phyloP scores from a whole-genome alignment of 2,888 invertebrate genomes.

The Therioaphis trifolii region DNA sequence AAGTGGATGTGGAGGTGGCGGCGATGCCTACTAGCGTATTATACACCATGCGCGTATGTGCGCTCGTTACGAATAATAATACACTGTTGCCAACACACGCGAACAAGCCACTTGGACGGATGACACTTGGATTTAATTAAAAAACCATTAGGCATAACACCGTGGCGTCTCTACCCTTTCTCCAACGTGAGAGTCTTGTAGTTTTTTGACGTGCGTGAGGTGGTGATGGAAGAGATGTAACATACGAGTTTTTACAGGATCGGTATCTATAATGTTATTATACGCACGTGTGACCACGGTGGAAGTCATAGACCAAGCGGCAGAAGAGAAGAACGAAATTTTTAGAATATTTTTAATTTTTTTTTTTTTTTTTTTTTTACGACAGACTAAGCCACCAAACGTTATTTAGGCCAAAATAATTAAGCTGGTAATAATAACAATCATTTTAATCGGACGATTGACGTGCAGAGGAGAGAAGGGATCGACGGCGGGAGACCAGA shows the following conservation, averaged over 20 bases:
- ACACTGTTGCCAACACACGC: constrained; percentile 57
- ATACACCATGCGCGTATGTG: constrained; percentile 3
- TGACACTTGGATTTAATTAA: constrained; percentile 45
- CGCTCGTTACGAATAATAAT: constrained; percentile 33
- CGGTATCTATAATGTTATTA: neutral
- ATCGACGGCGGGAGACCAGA: neutral
- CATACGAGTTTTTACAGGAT: too few species aligned
- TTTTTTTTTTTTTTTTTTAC: neutral
- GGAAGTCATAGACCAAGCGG: too few species aligned
- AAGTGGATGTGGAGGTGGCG: neutral
- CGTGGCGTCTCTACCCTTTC: too few species aligned
- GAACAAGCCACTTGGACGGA: neutral
- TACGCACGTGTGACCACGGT: neutral
- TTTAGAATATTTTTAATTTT: too few species aligned
- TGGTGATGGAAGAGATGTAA: too few species aligned
- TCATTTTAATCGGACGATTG: constrained; percentile 35
- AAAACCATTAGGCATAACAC: constrained; percentile 30
- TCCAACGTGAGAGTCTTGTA: too few species aligned
- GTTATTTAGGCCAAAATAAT: constrained; percentile 54
- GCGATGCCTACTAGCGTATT: neutral
- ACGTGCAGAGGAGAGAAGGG: too few species aligned
- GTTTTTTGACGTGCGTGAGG: too few species aligned
- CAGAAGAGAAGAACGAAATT: too few species aligned
- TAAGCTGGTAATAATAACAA: constrained; percentile 14
- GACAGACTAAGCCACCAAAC: neutral